Evolutionary conservation across 2,113 vertebrate species (phyloP).

Genomic region (Junco hyemalis): DNA sequence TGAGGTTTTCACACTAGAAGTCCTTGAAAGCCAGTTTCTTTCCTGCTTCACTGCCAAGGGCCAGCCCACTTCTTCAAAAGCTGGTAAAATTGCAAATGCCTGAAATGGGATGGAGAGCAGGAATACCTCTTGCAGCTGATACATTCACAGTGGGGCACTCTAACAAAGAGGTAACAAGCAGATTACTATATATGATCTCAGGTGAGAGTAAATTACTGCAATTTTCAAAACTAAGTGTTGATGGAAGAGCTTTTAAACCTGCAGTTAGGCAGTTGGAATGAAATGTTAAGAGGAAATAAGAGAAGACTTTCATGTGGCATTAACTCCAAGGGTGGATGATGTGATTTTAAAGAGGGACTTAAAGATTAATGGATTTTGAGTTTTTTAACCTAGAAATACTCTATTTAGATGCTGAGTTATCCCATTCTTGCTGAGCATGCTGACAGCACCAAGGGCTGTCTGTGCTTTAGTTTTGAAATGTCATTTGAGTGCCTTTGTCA

Average conservation of each 20-base stretch:
- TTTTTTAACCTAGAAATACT: neutral
- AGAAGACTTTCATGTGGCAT: neutral
- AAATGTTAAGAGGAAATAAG: neutral
- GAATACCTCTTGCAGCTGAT: neutral
- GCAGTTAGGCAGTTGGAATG: neutral
- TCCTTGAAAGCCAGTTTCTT: neutral
- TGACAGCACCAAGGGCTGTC: neutral
- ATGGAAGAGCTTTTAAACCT: neutral
- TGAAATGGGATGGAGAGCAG: neutral
- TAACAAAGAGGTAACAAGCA: neutral
- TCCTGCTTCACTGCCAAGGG: neutral
- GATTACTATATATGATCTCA: neutral
- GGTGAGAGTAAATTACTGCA: neutral
- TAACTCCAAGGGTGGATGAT: neutral
- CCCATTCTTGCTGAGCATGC: neutral
- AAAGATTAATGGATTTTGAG: neutral
- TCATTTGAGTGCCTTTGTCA: neutral
- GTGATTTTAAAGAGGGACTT: neutral
- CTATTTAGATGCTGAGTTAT: neutral
- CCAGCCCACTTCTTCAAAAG: neutral
- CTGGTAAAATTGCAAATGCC: neutral
- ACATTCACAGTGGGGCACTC: neutral
- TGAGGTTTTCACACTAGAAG: neutral
- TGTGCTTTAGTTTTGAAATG: neutral
- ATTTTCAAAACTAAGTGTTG: constrained; percentile 7